A percentile compares a stretch with the other conserved stretches of the same genome.
Conservation (phyloP, 1,140 invertebrate genomes). For the Riptortus pedestris region DNA sequence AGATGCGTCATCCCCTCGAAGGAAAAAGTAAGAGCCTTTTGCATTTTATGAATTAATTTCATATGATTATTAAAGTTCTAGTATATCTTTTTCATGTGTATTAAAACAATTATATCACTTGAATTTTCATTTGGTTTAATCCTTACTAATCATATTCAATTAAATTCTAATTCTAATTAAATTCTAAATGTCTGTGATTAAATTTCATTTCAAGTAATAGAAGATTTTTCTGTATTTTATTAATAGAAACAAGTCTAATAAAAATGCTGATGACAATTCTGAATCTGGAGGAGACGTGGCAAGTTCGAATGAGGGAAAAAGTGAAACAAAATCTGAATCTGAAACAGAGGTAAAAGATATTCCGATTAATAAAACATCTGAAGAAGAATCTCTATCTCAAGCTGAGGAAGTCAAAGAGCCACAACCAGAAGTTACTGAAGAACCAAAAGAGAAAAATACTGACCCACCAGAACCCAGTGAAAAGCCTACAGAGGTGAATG, state of each 20-base stretch:
- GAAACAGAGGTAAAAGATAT: background rate
- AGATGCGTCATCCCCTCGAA: conserved; percentile 30
- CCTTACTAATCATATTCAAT: too few relatives aligned
- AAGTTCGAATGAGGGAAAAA: background rate
- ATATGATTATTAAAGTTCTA: too few relatives aligned
- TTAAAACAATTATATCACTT: too few relatives aligned
- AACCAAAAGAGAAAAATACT: background rate
- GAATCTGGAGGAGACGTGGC: background rate
- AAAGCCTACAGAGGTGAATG: background rate
- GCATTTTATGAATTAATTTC: background rate
- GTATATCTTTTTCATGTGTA: too few relatives aligned
- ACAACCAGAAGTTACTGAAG: conserved; percentile 22
- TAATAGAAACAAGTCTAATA: too few relatives aligned
- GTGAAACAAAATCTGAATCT: background rate
- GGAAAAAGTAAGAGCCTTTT: conserved; percentile 25
- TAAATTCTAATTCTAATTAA: conserved; percentile 18
- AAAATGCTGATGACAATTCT: conserved; percentile 23
- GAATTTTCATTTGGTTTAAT: too few relatives aligned
- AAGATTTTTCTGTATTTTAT: too few relatives aligned
- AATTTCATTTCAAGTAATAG: too few relatives aligned
- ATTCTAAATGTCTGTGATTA: conserved; percentile 32
- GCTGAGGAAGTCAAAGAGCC: conserved; percentile 31
- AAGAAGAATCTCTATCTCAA: too few relatives aligned
- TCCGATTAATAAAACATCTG: background rate
- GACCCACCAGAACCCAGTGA: background rate